These are phyloP conservation scores for Callaeas wilsoni DNA, from an alignment of 2,113 vertebrate genomes.

Conservation along the genomic window DNA sequence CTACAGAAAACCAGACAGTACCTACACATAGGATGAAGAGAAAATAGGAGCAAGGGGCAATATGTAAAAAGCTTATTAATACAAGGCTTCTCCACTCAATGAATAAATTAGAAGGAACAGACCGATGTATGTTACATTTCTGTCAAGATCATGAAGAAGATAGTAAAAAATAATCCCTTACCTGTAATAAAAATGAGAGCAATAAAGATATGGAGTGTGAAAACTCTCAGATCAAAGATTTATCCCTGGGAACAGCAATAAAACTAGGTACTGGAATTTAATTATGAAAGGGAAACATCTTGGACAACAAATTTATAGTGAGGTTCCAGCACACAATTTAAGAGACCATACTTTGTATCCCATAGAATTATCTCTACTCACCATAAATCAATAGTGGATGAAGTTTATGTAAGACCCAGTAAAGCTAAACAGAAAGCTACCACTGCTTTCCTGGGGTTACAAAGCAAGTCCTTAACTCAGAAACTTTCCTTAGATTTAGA, in stretches of 20 bases:
- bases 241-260: slow-evolving; percentile 67
- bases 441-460: background rate
- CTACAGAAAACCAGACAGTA: background rate
- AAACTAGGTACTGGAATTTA: slow-evolving; percentile 69
- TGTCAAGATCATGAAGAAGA: slow-evolving; percentile 49
- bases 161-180: slow-evolving; percentile 58
- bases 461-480: background rate
- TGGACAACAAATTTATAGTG: slow-evolving; percentile 66
- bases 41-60: background rate
- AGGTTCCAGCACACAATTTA: slow-evolving; percentile 63
- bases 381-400: slow-evolving; percentile 61
- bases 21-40: background rate
- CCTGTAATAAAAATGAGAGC: slow-evolving; percentile 61
- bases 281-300: slow-evolving; percentile 70
- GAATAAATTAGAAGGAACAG: slow-evolving; percentile 42
- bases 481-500: background rate
- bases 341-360: slow-evolving; percentile 48
- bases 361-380: slow-evolving; percentile 31
- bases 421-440: background rate
- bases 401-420: background rate
- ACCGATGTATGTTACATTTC: slow-evolving; percentile 38
- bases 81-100: slow-evolving; percentile 17
- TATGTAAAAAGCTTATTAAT: slow-evolving; percentile 42
- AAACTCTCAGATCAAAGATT: slow-evolving; percentile 66
- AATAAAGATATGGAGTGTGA: slow-evolving; percentile 52